These are phyloP conservation scores for Hirtodrosophila confusa DNA, from an alignment of 2,888 invertebrate genomes.

Conservation along the genomic window DNA sequence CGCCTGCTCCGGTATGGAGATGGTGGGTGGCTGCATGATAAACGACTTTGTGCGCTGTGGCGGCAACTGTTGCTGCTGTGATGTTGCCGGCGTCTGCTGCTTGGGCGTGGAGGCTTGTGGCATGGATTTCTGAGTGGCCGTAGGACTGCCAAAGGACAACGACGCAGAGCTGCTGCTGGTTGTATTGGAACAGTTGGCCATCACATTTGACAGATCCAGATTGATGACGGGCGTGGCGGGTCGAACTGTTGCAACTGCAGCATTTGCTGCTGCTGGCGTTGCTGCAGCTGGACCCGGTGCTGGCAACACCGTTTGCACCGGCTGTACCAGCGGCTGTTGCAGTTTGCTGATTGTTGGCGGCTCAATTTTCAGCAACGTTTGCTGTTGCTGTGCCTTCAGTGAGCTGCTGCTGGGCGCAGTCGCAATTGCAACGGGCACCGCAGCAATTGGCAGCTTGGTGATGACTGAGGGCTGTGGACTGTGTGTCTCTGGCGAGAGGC, in stretches of 20 bases:
- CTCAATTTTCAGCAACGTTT: constrained; percentile 81
- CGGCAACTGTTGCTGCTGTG: constrained; percentile 66
- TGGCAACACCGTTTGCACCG: constrained; percentile 81
- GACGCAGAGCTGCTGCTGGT: constrained; percentile 48
- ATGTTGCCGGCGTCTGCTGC: constrained; percentile 54
- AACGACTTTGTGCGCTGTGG: constrained; percentile 79
- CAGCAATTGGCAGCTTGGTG: constrained; percentile 65
- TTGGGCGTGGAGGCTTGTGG: constrained; percentile 67
- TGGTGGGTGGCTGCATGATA: constrained; percentile 87
- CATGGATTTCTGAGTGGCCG: constrained; percentile 54
- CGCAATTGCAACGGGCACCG: background rate
- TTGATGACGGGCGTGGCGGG: constrained; percentile 63
- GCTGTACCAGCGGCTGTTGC: constrained; percentile 81
- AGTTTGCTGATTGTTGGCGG: constrained; percentile 79
- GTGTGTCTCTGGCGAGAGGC: constrained; percentile 6
- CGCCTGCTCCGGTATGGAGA: constrained; percentile 86
- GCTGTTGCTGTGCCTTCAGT: constrained; percentile 29
- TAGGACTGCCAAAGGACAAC: constrained; percentile 71
- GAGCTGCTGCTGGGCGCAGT: constrained; percentile 11
- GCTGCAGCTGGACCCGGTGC: constrained; percentile 25
- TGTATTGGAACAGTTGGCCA: constrained; percentile 45
- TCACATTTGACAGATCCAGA: constrained; percentile 67
- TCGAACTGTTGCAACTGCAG: constrained; percentile 13
- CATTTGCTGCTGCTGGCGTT: constrained; percentile 2
- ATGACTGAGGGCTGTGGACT: constrained; percentile 76